Conservation (phyloP, 2,797 vertebrate genomes). For the Thripadectes ignobilis region DNA sequence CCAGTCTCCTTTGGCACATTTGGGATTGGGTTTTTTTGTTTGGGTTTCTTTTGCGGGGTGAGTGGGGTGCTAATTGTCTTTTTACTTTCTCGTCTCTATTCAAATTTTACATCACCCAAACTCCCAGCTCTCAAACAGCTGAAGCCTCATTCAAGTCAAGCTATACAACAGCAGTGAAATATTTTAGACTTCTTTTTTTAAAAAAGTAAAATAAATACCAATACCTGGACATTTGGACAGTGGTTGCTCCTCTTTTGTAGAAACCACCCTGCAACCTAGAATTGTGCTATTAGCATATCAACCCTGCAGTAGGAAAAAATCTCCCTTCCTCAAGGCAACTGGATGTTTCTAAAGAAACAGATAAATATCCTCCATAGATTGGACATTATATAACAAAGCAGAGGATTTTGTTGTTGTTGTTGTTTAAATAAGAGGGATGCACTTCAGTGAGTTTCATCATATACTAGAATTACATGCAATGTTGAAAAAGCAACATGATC, state of each 20-base stretch:
- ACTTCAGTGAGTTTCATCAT: not conserved
- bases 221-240: not conserved
- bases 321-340: not conserved
- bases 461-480: not conserved
- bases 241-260: not conserved
- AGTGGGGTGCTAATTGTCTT: accelerated
- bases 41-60: accelerated
- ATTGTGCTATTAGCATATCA: not conserved
- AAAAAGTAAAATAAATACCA: not conserved
- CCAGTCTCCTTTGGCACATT: not conserved
- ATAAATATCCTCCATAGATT: not conserved
- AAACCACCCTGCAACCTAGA: not conserved
- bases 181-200: not conserved
- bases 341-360: not conserved
- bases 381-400: not conserved
- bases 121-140: not conserved
- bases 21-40: accelerated
- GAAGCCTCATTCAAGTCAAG: not conserved
- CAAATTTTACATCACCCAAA: not conserved
- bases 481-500: not conserved
- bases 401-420: not conserved
- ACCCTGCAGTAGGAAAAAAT: not conserved
- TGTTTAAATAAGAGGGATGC: not conserved
- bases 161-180: not conserved
- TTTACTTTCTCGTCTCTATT: not conserved